phyloP scores from a whole-genome alignment of 2,113 vertebrate species.

The Xiphophorus hellerii region DNA sequence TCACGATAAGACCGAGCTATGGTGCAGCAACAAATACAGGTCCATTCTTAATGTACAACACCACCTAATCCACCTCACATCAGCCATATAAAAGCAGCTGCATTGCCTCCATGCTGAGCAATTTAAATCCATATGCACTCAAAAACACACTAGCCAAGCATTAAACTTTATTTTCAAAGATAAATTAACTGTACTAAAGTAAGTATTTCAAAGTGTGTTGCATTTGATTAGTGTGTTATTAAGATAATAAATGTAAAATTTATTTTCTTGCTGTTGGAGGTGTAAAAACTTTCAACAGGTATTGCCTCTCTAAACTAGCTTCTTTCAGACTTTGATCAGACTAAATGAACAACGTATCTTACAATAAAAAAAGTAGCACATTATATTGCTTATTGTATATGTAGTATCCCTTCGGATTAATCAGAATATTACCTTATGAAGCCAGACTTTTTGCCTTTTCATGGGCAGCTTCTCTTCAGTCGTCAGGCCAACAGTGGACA shows the following conservation, averaged over 20 bases:
- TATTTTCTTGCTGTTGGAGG: neutral
- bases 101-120: slow-evolving; percentile 14
- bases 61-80: slow-evolving; percentile 39
- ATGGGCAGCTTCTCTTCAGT: slow-evolving; percentile 47
- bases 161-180: slow-evolving; percentile 13
- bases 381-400: slow-evolving; percentile 13
- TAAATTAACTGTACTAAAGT: neutral
- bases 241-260: neutral
- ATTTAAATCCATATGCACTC: slow-evolving; percentile 32
- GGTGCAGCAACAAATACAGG: slow-evolving; percentile 51
- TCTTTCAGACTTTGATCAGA: neutral
- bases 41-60: slow-evolving; percentile 59
- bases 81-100: slow-evolving; percentile 22
- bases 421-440: slow-evolving; percentile 63
- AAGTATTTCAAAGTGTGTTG: slow-evolving; percentile 5
- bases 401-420: slow-evolving; percentile 34
- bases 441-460: slow-evolving; percentile 18
- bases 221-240: neutral
- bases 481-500: slow-evolving; percentile 56
- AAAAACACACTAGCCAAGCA: slow-evolving; percentile 10
- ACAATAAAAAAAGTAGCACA: neutral
- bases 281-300: neutral
- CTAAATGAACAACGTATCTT: neutral
- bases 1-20: slow-evolving; percentile 57
- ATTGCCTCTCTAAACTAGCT: neutral